Conservation (phyloP, 2,113 vertebrate genomes). For the Perca schrenkii region DNA sequence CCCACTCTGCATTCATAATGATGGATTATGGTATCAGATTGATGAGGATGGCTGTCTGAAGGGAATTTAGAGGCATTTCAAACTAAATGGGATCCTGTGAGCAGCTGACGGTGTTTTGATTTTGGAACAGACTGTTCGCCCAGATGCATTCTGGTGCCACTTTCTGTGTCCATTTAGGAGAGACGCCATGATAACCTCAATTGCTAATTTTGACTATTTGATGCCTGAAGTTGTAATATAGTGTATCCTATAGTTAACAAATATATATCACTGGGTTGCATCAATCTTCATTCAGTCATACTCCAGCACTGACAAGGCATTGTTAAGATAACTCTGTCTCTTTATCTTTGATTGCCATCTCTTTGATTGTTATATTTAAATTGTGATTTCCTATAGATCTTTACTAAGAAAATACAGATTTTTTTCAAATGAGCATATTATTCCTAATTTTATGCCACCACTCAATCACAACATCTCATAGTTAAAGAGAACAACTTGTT, state of each 20-base stretch:
- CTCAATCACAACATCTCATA: neutral
- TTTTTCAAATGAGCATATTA: neutral
- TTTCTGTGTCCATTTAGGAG: neutral
- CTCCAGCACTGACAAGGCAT: no score
- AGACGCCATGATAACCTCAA: neutral
- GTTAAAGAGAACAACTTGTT: neutral
- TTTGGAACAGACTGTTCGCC: conserved; percentile 24
- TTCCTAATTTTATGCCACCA: neutral
- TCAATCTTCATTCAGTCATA: neutral
- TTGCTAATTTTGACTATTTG: neutral
- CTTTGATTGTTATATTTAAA: neutral
- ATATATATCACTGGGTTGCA: neutral
- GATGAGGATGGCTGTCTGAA: conserved; percentile 57
- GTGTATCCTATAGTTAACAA: no score
- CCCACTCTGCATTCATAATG: conserved; percentile 64
- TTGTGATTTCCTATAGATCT: neutral
- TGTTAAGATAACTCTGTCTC: no score
- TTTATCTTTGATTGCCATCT: neutral
- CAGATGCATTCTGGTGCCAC: conserved; percentile 10
- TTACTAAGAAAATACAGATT: no score
- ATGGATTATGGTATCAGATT: conserved; percentile 68
- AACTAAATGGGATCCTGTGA: conserved; percentile 55
- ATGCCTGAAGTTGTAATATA: neutral
- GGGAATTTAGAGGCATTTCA: conserved; percentile 63
- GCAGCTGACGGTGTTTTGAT: conserved; percentile 45